Conservation (phyloP, 2,888 invertebrate genomes). For the Caenorhabditis afra region DNA sequence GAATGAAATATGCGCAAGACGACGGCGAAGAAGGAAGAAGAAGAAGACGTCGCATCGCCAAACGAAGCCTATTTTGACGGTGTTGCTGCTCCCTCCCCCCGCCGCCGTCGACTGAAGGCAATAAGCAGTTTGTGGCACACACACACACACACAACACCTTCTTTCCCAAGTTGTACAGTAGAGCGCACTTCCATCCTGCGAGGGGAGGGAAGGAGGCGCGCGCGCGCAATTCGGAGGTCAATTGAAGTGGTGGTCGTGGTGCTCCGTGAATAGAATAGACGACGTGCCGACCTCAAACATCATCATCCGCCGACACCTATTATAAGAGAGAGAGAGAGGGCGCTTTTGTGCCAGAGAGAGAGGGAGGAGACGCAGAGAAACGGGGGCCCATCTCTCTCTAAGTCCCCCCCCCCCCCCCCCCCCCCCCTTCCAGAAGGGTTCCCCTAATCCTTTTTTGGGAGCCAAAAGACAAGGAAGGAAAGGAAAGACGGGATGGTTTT, state of each 20-base stretch:
- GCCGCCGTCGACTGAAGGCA: background rate
- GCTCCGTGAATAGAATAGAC: constrained; percentile 18
- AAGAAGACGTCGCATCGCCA: constrained; percentile 38
- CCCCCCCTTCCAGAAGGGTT: no score
- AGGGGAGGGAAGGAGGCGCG: no score
- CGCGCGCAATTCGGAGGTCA: no score
- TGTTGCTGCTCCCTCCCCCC: no score
- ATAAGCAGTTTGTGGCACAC: constrained; percentile 8
- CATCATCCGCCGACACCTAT: constrained; percentile 52
- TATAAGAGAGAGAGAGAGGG: constrained; percentile 19
- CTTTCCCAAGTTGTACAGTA: background rate
- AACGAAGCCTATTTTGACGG: constrained; percentile 63
- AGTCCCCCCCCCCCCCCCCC: no score
- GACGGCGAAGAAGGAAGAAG: no score
- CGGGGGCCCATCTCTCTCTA: background rate
- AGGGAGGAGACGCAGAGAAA: constrained; percentile 12
- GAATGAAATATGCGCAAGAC: constrained; percentile 62
- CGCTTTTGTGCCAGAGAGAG: constrained; percentile 11
- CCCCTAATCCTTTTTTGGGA: constrained; percentile 32
- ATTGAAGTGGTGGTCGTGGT: background rate
- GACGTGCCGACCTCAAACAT: constrained; percentile 39
- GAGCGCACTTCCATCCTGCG: background rate
- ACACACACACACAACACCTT: background rate
- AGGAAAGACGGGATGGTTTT: constrained; percentile 40
- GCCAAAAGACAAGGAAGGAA: constrained; percentile 14